A percentile compares a stretch with the other conserved stretches of the same genome.
Evolutionary conservation across 2,888 invertebrate genomes (phyloP).

Genomic region (Catocala nupta): DNA sequence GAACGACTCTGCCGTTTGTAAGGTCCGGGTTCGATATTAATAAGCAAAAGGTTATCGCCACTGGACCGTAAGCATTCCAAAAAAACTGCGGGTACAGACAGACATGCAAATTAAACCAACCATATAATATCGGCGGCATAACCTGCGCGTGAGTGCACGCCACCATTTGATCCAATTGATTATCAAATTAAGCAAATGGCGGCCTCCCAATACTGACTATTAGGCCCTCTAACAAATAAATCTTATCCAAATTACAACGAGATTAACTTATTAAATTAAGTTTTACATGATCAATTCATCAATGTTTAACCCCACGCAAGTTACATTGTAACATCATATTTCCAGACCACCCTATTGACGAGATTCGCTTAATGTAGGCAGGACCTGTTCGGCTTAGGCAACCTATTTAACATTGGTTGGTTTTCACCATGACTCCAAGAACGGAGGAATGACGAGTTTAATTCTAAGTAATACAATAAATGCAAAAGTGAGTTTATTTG

Average conservation of each 20-base stretch:
- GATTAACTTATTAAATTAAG: slow-evolving; percentile 41
- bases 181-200: slow-evolving; percentile 51
- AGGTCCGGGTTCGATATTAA: too few species aligned
- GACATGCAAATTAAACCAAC: neutral
- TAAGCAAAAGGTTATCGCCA: too few species aligned
- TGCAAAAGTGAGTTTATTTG: too few species aligned
- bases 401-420: too few species aligned
- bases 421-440: too few species aligned
- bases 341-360: slow-evolving; percentile 1
- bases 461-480: too few species aligned
- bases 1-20: too few species aligned
- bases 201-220: slow-evolving; percentile 30
- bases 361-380: too few species aligned
- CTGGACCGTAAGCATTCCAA: too few species aligned
- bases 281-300: slow-evolving; percentile 29
- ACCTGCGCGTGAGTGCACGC: slow-evolving; percentile 39
- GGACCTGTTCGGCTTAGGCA: too few species aligned
- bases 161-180: slow-evolving; percentile 44
- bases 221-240: slow-evolving; percentile 48
- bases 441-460: too few species aligned
- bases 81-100: neutral
- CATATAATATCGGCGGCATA: too few species aligned
- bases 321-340: neutral
- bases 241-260: slow-evolving; percentile 38
- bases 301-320: slow-evolving; percentile 17